Conservation (phyloP, 2,888 invertebrate genomes). For the Aphidius colemani region DNA sequence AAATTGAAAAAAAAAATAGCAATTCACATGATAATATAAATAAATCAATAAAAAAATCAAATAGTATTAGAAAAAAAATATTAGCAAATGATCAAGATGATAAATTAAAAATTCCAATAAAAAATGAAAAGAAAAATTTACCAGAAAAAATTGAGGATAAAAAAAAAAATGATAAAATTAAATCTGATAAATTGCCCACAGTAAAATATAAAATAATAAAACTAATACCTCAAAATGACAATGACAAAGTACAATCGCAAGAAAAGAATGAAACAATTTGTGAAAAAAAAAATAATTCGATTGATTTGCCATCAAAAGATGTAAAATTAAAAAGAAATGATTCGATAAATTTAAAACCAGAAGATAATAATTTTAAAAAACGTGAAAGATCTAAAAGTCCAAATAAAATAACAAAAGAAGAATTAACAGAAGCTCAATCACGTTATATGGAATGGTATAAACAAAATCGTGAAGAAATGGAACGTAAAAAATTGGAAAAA, state of each 20-base stretch:
- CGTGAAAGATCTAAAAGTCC: slow-evolving; percentile 23
- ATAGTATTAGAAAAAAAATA: too few relatives aligned
- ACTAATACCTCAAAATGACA: not conserved
- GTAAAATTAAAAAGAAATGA: too few relatives aligned
- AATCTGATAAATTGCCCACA: not conserved
- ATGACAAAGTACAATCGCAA: not conserved
- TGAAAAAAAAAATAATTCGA: too few relatives aligned
- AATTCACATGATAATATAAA: too few relatives aligned
- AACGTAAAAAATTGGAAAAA: slow-evolving; percentile 39
- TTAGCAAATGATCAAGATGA: not conserved
- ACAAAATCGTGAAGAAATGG: slow-evolving; percentile 53
- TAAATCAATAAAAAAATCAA: too few relatives aligned
- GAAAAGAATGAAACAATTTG: not conserved
- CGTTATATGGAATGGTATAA: slow-evolving; percentile 59
- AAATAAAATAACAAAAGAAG: slow-evolving; percentile 27
- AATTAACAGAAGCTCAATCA: slow-evolving; percentile 42
- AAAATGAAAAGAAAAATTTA: not conserved
- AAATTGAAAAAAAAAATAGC: too few relatives aligned
- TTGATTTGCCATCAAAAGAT: too few relatives aligned
- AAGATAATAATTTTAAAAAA: not conserved
- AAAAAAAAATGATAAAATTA: slow-evolving; percentile 4
- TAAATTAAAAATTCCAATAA: slow-evolving; percentile 24
- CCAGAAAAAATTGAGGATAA: slow-evolving; percentile 17
- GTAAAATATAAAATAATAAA: slow-evolving; percentile 4
- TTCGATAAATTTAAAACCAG: not conserved